These are phyloP conservation scores for Solea senegalensis DNA, from an alignment of 2,113 vertebrate species.

Conservation along the genomic window DNA sequence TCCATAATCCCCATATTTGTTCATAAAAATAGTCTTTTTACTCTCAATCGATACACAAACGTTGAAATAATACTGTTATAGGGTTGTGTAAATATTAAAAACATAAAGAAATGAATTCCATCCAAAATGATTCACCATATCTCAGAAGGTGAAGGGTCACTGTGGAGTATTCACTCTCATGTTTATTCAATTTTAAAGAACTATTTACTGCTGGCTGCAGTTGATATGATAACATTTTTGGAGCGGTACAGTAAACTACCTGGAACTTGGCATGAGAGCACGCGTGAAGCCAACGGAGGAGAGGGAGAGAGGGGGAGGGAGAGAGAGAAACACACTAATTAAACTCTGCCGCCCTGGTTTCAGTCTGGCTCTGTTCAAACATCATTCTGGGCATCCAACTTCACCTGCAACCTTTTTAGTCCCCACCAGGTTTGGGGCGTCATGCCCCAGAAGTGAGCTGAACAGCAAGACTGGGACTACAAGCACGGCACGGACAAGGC, in stretches of 20 bases:
- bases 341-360: not conserved
- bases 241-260: not conserved
- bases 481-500: conserved; percentile 81
- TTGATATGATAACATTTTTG: conserved; percentile 12
- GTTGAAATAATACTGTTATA: no score
- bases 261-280: no score
- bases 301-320: conserved; percentile 8
- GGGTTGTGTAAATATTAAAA: no score
- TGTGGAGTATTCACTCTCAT: conserved; percentile 8
- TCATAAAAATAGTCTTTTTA: no score
- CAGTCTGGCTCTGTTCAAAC: not conserved
- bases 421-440: conserved; percentile 74
- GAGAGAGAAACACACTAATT: not conserved
- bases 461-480: conserved; percentile 88
- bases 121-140: not conserved
- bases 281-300: not conserved
- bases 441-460: conserved; percentile 84
- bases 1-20: no score
- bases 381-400: no score
- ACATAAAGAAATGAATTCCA: not conserved
- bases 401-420: conserved; percentile 65
- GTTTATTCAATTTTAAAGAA: not conserved
- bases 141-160: not conserved
- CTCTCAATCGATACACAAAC: no score
- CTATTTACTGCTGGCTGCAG: not conserved